A percentile compares a stretch with the other conserved stretches of the same genome.
phyloP scores from a whole-genome alignment of 2,797 vertebrate genomes.

The Scleropages formosus region DNA sequence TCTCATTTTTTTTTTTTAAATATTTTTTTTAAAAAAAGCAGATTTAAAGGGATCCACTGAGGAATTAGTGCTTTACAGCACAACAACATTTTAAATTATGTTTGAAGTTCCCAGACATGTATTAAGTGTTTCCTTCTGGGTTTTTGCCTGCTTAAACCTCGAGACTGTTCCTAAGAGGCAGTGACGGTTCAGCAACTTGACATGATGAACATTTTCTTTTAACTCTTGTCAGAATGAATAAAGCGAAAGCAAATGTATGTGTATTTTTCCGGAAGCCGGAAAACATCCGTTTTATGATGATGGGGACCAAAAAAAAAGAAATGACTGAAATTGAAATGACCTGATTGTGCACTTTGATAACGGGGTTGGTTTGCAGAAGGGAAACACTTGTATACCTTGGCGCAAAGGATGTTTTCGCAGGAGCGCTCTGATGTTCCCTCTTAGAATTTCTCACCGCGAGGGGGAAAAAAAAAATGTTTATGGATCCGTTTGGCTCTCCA shows the following conservation, averaged over 20 bases:
- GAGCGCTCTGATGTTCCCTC: not conserved
- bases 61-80: not conserved
- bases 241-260: not conserved
- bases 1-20: no score
- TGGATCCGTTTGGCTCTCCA: not conserved
- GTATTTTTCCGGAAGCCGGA: not conserved
- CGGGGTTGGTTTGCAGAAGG: not conserved
- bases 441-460: not conserved
- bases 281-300: not conserved
- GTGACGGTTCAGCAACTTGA: not conserved
- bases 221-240: not conserved
- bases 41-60: not conserved
- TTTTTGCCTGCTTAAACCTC: not conserved
- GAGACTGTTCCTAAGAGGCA: not conserved
- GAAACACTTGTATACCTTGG: not conserved
- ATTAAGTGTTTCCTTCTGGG: not conserved
- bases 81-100: not conserved
- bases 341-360: conserved; percentile 3
- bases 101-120: not conserved
- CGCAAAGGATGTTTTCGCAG: not conserved
- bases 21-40: no score
- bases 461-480: no score
- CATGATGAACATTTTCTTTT: not conserved
- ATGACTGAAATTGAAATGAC: conserved; percentile 11
- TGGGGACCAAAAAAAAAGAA: not conserved